These are phyloP conservation scores for Amorpha juglandis DNA, from an alignment of 2,888 invertebrate genomes.

Conservation along the genomic window DNA sequence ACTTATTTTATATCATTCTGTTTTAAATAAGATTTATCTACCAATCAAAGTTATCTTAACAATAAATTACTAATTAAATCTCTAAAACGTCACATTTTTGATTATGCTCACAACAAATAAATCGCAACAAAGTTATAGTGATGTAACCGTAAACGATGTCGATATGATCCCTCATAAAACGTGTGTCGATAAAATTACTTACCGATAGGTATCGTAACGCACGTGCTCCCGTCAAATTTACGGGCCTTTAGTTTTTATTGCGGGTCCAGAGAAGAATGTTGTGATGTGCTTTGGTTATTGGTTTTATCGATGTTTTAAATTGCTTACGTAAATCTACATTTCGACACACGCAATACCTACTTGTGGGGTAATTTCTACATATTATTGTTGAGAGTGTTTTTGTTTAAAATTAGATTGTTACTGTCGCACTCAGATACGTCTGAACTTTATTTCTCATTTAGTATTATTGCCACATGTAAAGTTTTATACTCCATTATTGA, in stretches of 20 bases:
- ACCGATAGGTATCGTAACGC: constrained; percentile 39
- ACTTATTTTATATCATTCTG: neutral
- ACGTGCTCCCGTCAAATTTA: constrained; percentile 63
- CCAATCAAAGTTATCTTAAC: constrained; percentile 29
- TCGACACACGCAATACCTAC: too few species aligned
- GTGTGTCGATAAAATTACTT: constrained; percentile 31
- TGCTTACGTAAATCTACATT: constrained; percentile 10
- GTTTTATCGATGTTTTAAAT: constrained; percentile 23
- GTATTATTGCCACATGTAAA: too few species aligned
- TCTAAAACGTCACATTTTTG: constrained; percentile 57
- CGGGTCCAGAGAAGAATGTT: constrained; percentile 48
- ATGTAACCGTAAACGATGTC: constrained; percentile 47
- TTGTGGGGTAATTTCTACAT: neutral
- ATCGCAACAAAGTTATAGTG: constrained; percentile 56
- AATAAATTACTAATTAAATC: constrained; percentile 70
- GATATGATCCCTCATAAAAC: constrained; percentile 30
- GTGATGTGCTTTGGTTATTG: constrained; percentile 48
- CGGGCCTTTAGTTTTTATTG: constrained; percentile 53
- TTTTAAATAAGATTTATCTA: constrained; percentile 34
- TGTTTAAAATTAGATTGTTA: too few species aligned
- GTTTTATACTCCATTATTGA: too few species aligned
- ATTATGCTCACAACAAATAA: constrained; percentile 62
- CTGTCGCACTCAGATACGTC: too few species aligned
- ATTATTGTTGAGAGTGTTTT: too few species aligned
- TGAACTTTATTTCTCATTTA: too few species aligned